Evolutionary conservation across 1,140 invertebrate species (phyloP).

Genomic region (Euwallacea similis): DNA sequence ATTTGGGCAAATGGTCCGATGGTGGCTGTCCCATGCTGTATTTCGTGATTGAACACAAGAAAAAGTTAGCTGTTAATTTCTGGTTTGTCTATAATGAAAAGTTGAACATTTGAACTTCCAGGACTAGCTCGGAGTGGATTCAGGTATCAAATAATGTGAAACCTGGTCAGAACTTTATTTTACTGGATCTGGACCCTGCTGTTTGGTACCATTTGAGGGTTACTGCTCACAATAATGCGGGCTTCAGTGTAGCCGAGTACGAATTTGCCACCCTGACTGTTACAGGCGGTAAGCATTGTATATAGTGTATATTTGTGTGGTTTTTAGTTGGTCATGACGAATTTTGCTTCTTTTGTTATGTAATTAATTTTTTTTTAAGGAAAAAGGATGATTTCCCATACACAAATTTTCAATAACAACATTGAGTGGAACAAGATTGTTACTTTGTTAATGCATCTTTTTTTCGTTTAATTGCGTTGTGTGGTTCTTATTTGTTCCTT

Average conservation of each 20-base stretch:
- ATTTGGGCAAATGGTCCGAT: slow-evolving; percentile 90
- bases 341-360: slow-evolving; percentile 23
- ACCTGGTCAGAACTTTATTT: slow-evolving; percentile 86
- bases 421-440: not conserved
- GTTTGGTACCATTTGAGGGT: slow-evolving; percentile 91
- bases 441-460: not conserved
- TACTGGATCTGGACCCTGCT: slow-evolving; percentile 87
- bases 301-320: slow-evolving; percentile 43
- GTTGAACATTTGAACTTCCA: slow-evolving; percentile 50
- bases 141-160: slow-evolving; percentile 92
- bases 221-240: slow-evolving; percentile 94
- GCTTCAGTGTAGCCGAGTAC: slow-evolving; percentile 90
- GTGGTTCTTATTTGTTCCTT: slow-evolving; percentile 15
- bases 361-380: slow-evolving; percentile 3
- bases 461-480: slow-evolving; percentile 13
- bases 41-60: slow-evolving; percentile 94
- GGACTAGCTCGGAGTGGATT: slow-evolving; percentile 83
- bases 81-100: not conserved
- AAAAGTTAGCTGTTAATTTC: slow-evolving; percentile 67
- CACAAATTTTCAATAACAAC: slow-evolving; percentile 1
- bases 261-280: slow-evolving; percentile 93
- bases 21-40: slow-evolving; percentile 94
- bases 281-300: slow-evolving; percentile 76
- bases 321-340: slow-evolving; percentile 23
- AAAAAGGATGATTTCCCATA: not conserved